phyloP scores from a whole-genome alignment of 2,888 invertebrate species.

The Eulithis prunata region DNA sequence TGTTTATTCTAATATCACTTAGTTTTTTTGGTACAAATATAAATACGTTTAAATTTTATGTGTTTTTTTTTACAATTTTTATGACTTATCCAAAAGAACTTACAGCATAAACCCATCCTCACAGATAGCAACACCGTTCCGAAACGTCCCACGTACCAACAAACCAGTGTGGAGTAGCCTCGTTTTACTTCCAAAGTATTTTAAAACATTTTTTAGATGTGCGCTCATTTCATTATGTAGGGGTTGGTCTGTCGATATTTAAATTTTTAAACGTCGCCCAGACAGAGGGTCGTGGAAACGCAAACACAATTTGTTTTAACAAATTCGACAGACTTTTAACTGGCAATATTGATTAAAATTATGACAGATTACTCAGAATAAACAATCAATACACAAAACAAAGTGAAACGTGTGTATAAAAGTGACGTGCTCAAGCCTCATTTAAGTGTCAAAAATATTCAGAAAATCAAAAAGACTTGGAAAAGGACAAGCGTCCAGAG shows the following conservation, averaged over 20 bases:
- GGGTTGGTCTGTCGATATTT: constrained; percentile 77
- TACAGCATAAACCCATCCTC: constrained; percentile 48
- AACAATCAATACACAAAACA: not conserved
- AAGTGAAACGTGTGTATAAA: too few relatives aligned
- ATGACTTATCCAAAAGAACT: not conserved
- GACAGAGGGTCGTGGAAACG: constrained; percentile 54
- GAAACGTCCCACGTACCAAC: constrained; percentile 50
- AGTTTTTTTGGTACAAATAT: too few relatives aligned
- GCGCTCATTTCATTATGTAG: constrained; percentile 72
- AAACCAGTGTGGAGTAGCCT: constrained; percentile 42
- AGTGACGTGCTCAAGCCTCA: too few relatives aligned
- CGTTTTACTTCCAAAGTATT: constrained; percentile 47
- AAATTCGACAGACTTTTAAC: constrained; percentile 63
- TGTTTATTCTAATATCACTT: too few relatives aligned
- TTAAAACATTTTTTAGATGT: constrained; percentile 65
- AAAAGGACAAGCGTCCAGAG: too few relatives aligned
- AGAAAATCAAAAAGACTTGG: too few relatives aligned
- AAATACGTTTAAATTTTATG: too few relatives aligned
- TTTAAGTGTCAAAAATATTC: too few relatives aligned
- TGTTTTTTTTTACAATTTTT: too few relatives aligned
- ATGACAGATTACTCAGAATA: constrained; percentile 17
- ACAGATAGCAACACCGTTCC: constrained; percentile 37
- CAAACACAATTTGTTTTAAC: constrained; percentile 72
- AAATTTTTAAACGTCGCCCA: constrained; percentile 78
- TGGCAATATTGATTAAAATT: constrained; percentile 39